phyloP scores from a whole-genome alignment of 2,888 invertebrate genomes.

The Ormia ochracea region DNA sequence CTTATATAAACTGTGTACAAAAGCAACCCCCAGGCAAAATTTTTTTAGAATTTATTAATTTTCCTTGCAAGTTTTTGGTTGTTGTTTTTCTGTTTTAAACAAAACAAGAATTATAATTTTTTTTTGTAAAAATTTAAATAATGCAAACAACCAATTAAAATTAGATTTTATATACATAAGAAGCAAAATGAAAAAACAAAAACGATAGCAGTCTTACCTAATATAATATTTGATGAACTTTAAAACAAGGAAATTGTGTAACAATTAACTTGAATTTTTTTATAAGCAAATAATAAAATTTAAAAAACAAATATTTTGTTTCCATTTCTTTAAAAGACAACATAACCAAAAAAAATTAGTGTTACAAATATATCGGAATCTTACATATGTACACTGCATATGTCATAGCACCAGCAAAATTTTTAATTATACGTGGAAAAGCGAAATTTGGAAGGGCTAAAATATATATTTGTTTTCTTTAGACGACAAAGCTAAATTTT shows the following conservation, averaged over 20 bases:
- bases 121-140: constrained; percentile 31
- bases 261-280: constrained; percentile 63
- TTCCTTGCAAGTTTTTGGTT: constrained; percentile 41
- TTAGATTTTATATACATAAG: constrained; percentile 25
- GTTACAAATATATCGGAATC: no score
- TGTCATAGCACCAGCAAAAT: no score
- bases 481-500: no score
- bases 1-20: constrained; percentile 38
- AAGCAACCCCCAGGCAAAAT: constrained; percentile 15
- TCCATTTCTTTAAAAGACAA: neutral
- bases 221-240: constrained; percentile 39
- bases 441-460: no score
- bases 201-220: constrained; percentile 26
- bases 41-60: neutral
- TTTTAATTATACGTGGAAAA: no score
- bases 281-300: constrained; percentile 46
- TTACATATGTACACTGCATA: no score
- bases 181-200: neutral
- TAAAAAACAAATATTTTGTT: neutral
- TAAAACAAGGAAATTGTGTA: constrained; percentile 54
- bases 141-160: constrained; percentile 37
- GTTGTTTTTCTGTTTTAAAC: constrained; percentile 27
- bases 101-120: constrained; percentile 7
- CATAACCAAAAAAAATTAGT: no score
- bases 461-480: no score